Base-by-base conservation (phyloP, 2,888 invertebrate genomes). In the Scaptomyza flava region DNA sequence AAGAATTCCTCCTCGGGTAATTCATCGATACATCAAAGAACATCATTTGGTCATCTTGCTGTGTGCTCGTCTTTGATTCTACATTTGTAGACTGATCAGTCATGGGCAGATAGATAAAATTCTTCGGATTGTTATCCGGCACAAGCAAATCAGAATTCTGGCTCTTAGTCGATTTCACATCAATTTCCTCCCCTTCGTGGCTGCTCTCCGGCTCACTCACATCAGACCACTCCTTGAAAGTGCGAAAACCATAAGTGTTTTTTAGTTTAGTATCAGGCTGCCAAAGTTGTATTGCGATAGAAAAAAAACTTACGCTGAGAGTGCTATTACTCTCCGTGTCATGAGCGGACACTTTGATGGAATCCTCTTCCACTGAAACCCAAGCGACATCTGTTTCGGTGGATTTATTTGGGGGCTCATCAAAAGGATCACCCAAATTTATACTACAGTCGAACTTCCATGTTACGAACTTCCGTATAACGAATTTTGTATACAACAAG, bases 191-290 rank as follows among this genome's bases (percentile, higher is more conserved):
- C 12, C n/a, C 33, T 3, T 41, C 42, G 5, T 47, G 51, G 23
- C 34, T 51, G n/a, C 34, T 9, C 9, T 48, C 33, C 3, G n/a
- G 6, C 17, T 11, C 9, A 34, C 20, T n/a, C 9, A 34, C n/a
- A 23, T 92, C 90, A 0, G 93, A 92, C 91, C 91, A 91, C 5
- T 90, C 89, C 91, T 92, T 43, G 0, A 7, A 56, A 7, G 30
- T n/a, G 6, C 2, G 2, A 8, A 65, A 48, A 36, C 12, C 17
- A 31, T 47, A 17, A 34, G 2, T 34, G 7, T 9, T 9, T 9
- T 3, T 6, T n/a, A 8, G 6, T 14, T 46, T 23, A 23, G 23
- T 3, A 23, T 23, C 23, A 23, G 23, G 27, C 45, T 27, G n/a
- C 6, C 17, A 8, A 12, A 14, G 9, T 3, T 14, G 11, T 11